Conservation (phyloP, 1,140 invertebrate genomes). For the Mylabris phalerata region DNA sequence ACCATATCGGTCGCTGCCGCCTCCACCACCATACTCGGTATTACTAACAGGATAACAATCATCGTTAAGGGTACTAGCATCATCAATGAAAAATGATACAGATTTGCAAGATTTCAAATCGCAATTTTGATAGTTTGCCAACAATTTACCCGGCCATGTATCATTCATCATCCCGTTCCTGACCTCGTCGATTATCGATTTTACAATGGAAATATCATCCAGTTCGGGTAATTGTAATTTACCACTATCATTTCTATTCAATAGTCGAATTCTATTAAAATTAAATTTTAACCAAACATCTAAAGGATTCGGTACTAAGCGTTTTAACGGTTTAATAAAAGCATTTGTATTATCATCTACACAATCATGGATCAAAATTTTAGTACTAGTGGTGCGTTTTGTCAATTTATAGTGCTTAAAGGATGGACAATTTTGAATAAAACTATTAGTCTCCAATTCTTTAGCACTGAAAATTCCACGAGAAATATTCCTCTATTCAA, state of each 20-base stretch:
- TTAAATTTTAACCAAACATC: background rate
- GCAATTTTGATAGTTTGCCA: slow-evolving; percentile 15
- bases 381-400: no score
- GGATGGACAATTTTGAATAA: no score
- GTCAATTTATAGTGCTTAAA: no score
- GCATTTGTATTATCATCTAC: no score
- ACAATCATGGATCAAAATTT: no score
- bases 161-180: slow-evolving; percentile 15
- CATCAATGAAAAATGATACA: background rate
- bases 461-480: no score
- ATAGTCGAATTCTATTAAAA: background rate
- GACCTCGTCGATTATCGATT: slow-evolving; percentile 9
- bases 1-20: slow-evolving; percentile 44
- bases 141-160: slow-evolving; percentile 12
- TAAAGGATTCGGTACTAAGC: background rate
- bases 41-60: slow-evolving; percentile 20
- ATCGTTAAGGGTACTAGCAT: slow-evolving; percentile 13
- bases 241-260: no score
- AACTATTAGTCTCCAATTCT: no score
- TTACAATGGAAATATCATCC: no score
- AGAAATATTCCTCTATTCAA: no score
- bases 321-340: background rate
- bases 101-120: background rate
- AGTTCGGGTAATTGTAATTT: no score
- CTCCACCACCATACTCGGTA: slow-evolving; percentile 27